Conservation (phyloP, 2,113 vertebrate genomes). For the Mobula hypostoma region DNA sequence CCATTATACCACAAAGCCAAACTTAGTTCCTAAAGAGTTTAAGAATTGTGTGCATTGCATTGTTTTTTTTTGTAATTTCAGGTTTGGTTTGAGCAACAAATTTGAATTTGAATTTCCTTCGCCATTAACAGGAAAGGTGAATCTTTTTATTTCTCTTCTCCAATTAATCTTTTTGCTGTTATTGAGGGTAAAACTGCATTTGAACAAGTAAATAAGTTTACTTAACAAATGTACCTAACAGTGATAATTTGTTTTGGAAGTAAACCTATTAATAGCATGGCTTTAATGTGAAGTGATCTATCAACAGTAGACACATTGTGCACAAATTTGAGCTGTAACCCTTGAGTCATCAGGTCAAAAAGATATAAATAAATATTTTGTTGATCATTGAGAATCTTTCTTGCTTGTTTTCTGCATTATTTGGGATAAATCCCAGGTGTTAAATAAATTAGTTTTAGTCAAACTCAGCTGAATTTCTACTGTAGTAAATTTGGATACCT, state of each 20-base stretch:
- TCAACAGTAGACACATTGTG: not conserved
- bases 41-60: not conserved
- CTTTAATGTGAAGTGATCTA: not conserved
- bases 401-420: not conserved
- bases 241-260: not conserved
- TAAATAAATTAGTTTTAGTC: not conserved
- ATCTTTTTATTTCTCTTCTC: conserved; percentile 42
- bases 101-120: conserved; percentile 98
- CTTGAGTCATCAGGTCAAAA: not conserved
- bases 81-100: conserved; percentile 98
- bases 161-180: not conserved
- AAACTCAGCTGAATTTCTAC: not conserved
- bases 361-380: not conserved
- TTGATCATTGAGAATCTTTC: not conserved
- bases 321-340: not conserved
- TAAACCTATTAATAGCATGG: not conserved
- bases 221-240: not conserved
- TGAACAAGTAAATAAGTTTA: not conserved
- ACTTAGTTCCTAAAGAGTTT: not conserved
- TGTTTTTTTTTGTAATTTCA: conserved; percentile 47
- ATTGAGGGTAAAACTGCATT: not conserved
- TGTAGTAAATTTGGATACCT: too few relatives aligned
- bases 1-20: not conserved
- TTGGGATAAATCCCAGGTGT: not conserved
- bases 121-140: conserved; percentile 94